A percentile compares a stretch with the other conserved stretches of the same genome.
These are phyloP conservation scores for Myotis yumanensis DNA, from an alignment of 2,113 vertebrate species.

Conservation along the genomic window DNA sequence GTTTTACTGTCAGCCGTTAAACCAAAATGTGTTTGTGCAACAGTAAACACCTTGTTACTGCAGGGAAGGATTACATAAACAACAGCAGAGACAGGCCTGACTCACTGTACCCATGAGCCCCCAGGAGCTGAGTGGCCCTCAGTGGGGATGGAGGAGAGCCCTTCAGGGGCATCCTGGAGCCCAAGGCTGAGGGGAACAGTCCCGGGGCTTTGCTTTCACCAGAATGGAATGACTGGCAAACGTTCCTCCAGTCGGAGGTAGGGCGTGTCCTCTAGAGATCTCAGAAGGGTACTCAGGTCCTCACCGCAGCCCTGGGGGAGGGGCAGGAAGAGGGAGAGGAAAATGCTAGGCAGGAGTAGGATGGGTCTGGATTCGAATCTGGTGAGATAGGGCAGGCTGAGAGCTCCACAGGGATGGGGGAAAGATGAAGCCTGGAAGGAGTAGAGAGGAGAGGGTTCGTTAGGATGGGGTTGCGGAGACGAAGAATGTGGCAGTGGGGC, in stretches of 20 bases:
- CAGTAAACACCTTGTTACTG: conserved; percentile 90
- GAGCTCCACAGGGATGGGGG: too few relatives aligned
- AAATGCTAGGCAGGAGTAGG: neutral
- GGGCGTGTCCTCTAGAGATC: neutral
- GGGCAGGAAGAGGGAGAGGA: fast-evolving
- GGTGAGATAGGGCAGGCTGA: neutral
- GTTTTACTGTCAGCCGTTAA: conserved; percentile 89
- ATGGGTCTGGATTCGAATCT: neutral
- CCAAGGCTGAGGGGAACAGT: fast-evolving
- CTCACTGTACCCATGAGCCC: conserved; percentile 39
- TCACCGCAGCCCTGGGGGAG: neutral
- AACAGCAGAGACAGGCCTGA: conserved; percentile 71
- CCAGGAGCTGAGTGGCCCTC: neutral
- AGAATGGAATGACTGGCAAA: neutral
- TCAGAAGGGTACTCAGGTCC: neutral
- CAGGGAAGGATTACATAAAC: conserved; percentile 89
- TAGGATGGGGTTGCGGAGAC: neutral
- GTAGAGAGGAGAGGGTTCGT: neutral
- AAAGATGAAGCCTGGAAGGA: neutral
- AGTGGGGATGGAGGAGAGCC: neutral
- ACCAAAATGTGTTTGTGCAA: conserved; percentile 88
- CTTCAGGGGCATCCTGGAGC: neutral
- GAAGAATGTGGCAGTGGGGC: fast-evolving
- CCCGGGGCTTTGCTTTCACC: neutral
- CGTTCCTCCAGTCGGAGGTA: neutral